phyloP scores from a whole-genome alignment of 2,113 vertebrate species.

The Oreotrochilus melanogaster region DNA sequence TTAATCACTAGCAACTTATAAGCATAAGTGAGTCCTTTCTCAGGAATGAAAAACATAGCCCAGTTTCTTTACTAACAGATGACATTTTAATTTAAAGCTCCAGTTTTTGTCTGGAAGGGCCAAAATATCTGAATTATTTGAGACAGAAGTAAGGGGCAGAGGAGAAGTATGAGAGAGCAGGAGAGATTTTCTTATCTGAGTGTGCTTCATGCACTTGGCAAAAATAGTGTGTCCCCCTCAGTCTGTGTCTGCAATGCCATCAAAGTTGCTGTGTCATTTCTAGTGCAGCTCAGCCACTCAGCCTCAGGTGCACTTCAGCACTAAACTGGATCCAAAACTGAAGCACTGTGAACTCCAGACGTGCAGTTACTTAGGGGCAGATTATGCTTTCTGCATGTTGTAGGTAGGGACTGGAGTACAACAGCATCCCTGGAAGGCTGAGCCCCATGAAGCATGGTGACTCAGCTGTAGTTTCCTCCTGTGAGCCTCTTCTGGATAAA shows the following conservation, averaged over 20 bases:
- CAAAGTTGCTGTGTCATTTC: background rate
- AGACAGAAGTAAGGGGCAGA: background rate
- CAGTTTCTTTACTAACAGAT: conserved; percentile 64
- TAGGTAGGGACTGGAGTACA: background rate
- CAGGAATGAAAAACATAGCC: conserved; percentile 66
- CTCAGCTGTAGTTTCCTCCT: background rate
- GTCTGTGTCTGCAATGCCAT: background rate
- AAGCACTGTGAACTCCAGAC: background rate
- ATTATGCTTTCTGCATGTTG: background rate
- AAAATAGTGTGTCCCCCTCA: background rate
- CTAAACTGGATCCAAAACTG: background rate
- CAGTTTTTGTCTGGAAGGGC: conserved; percentile 49
- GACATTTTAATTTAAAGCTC: conserved; percentile 70
- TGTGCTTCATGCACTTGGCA: background rate
- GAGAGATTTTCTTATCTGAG: background rate
- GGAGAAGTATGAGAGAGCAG: background rate
- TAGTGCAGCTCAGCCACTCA: background rate
- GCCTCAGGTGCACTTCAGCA: background rate
- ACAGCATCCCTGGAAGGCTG: background rate
- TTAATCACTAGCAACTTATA: conserved; percentile 79
- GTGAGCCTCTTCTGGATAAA: background rate
- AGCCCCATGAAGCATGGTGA: background rate
- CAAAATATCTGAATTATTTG: conserved; percentile 45
- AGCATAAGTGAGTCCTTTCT: conserved; percentile 72
- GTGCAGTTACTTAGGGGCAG: background rate